Base-by-base conservation (phyloP, 2,888 invertebrate species). In the Galerucella nymphaeae region DNA sequence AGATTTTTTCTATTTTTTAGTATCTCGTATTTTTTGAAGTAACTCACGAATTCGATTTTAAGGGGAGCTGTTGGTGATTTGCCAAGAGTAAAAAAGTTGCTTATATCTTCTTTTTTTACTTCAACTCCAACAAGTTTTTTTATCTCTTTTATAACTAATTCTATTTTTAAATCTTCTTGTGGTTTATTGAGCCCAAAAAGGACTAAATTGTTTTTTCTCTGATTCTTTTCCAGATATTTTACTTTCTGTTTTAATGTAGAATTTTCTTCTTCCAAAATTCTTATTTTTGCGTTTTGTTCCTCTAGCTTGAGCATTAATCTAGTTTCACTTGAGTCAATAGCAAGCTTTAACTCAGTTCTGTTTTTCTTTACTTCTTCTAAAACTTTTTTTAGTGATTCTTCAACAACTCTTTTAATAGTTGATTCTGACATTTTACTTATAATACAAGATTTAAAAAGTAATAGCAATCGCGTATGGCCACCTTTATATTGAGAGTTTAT, bases 321-420 rank as follows among this genome's bases (percentile, higher is more conserved):
- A 23, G 23, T 23, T 23, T 23, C 23, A 23, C 23, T 23, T 48
- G 48, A 48, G 48, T 48, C 48, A 48, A 48, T 14, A 55, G 55
- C 55, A 55, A 55, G 55, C 55, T 55, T 55, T 55, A 55, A 55
- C n/a, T 55, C 13, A 55, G 13, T 14, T 55, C n/a, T 55, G n/a
- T 55, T 55, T n/a, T 55, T 55, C n/a, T 55, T 55, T n/a, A 55
- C 55, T 55, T 55, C 55, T 55, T 55, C 55, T 55, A 55, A 55
- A 55, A 55, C 55, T 23, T n/a, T 55, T 55, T 55, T 55, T 55
- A 55, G n/a, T 55, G 13, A 55, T 55, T 55, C 55, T 55, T n/a
- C n/a, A 55, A 55, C 55, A 14, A 55, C 55, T 55, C 55, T 55
- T 55, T 55, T 55, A 55, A 55, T 55, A 11, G 18, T 14, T 55